These are phyloP conservation scores for Climacteris rufus DNA, from an alignment of 2,113 vertebrate genomes.

Conservation along the genomic window DNA sequence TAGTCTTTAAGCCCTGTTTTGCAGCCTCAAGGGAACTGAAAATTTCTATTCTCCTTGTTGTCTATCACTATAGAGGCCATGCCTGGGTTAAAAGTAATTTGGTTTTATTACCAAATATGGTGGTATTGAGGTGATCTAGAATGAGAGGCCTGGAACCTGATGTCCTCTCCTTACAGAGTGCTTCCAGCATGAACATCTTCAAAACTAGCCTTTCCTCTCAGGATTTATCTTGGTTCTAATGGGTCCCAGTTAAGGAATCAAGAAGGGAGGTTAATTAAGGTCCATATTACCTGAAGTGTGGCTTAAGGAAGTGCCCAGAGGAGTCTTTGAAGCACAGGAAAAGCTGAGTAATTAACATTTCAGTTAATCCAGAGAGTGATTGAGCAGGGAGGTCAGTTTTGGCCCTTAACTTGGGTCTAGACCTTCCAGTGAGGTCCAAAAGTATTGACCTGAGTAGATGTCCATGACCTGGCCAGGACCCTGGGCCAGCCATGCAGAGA, in stretches of 20 bases:
- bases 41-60: not conserved
- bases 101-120: not conserved
- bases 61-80: not conserved
- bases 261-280: not conserved
- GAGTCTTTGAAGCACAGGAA: not conserved
- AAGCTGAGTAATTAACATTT: not conserved
- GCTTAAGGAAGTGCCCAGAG: not conserved
- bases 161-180: not conserved
- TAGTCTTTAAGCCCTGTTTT: not conserved
- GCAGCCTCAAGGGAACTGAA: not conserved
- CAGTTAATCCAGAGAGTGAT: not conserved
- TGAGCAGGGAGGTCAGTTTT: not conserved
- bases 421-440: not conserved
- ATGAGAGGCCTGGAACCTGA: not conserved
- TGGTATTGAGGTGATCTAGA: not conserved
- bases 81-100: not conserved
- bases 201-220: not conserved
- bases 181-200: not conserved
- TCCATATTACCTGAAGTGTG: fast-evolving
- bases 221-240: not conserved
- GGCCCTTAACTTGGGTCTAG: not conserved
- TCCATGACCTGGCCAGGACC: not conserved
- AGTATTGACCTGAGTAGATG: not conserved
- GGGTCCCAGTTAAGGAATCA: not conserved
- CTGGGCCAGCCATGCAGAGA: not conserved